These are phyloP conservation scores for Caenorhabditis tropicalis DNA, from an alignment of 1,140 invertebrate genomes.

Conservation along the genomic window DNA sequence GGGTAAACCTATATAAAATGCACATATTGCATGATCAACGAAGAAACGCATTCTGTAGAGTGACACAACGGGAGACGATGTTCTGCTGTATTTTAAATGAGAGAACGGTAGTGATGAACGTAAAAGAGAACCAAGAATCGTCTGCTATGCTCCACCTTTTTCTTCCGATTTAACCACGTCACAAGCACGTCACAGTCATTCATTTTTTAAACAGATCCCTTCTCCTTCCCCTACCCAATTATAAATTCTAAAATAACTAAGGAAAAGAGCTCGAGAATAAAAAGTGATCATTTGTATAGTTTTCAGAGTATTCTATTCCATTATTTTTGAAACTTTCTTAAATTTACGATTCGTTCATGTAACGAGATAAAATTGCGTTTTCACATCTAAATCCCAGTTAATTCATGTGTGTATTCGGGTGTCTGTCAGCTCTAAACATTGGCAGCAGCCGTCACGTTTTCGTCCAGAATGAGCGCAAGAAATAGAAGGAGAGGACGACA, in stretches of 20 bases:
- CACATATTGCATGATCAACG: slow-evolving; percentile 39
- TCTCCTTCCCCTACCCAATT: neutral
- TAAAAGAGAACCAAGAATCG: neutral
- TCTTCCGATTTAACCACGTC: neutral
- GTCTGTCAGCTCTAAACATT: neutral
- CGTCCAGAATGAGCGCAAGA: neutral
- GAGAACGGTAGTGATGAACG: neutral
- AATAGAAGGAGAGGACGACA: neutral
- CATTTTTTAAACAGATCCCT: neutral
- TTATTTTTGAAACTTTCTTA: neutral
- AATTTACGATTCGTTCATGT: neutral
- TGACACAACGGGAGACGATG: neutral
- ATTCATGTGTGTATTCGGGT: neutral
- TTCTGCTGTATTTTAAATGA: too few relatives aligned
- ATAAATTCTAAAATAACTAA: neutral
- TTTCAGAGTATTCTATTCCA: too few relatives aligned
- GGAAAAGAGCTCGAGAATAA: too few relatives aligned
- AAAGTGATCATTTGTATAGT: too few relatives aligned
- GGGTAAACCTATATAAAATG: slow-evolving; percentile 26
- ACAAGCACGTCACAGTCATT: neutral
- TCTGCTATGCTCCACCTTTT: neutral
- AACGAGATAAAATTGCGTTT: neutral
- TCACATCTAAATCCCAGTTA: slow-evolving; percentile 22
- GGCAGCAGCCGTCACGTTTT: slow-evolving; percentile 9
- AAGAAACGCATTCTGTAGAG: neutral